These are phyloP conservation scores for Poeciliopsis turneri DNA, from an alignment of 2,797 vertebrate genomes.

Conservation along the genomic window DNA sequence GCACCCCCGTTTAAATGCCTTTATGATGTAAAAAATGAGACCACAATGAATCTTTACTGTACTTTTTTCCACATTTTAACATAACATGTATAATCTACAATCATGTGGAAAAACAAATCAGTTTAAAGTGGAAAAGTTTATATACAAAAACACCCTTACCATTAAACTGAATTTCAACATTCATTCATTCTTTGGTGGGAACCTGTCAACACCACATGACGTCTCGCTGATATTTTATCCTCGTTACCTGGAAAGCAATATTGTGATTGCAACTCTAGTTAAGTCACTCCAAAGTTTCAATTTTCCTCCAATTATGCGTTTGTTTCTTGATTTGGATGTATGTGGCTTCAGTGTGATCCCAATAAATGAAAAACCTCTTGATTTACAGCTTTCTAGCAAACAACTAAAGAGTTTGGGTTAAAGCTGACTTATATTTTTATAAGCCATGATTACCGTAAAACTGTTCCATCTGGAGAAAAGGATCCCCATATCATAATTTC, in stretches of 20 bases:
- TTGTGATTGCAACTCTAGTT: not conserved
- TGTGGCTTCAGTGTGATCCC: not conserved
- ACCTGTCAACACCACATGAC: not conserved
- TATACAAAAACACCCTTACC: not conserved
- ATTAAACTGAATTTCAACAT: not conserved
- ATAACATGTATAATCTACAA: not conserved
- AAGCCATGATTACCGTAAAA: not conserved
- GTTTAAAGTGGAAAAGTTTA: not conserved
- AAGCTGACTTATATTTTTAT: not conserved
- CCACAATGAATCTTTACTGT: not conserved
- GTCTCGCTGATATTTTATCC: not conserved
- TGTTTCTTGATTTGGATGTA: not conserved
- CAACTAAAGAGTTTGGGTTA: not conserved
- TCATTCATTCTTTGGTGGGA: not conserved
- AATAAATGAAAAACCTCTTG: not conserved
- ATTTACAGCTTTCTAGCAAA: not conserved
- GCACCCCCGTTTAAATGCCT: not conserved
- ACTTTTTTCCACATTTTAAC: not conserved
- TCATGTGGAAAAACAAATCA: not conserved
- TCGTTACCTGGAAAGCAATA: not conserved
- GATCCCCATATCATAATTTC: not conserved
- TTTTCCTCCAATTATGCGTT: not conserved
- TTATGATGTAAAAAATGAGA: not conserved
- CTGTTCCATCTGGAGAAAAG: not conserved
- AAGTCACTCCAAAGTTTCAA: not conserved